Evolutionary conservation across 2,797 vertebrate genomes (phyloP), one percentile per base, ranked within the genome.

Genomic region (Rhabdophis nuchalis): DNA sequence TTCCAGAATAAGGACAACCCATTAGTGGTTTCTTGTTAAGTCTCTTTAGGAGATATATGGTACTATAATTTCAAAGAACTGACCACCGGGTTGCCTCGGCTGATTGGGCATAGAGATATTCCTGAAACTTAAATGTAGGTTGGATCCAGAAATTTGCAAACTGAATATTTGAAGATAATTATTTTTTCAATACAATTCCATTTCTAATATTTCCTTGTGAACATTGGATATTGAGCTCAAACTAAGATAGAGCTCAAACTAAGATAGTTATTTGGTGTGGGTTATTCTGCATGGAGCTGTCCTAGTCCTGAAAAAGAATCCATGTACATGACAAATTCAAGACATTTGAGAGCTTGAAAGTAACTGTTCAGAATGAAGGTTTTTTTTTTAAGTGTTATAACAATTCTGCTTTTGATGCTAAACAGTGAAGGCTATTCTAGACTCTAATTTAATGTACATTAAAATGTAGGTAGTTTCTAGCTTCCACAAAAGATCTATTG

Each of bases 11-110:
- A 88, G 27, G 7, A 13, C 93, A 94, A n/a, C 46, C 90, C 93
- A 94, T 46, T 89, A 86, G 64, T 89, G 85, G 64, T 93, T 92
- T 86, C 90, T 94, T 92, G 53, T 36, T 96, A 93, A 90, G 87
- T 27, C 25, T 50, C 88, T 85, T 86, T 93, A 92, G 87, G 68
- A 92, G 90, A 27, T 41, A 53, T 88, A 92, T 86, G 77, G 64
- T 94, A 58, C 89, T 61, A 16, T 85, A 0, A 0, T 86, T 85
- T 88, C 41, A 12, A 8, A 90, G 85, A 60, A 89, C n/a, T 90
- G 50, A 14, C 13, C 87, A 18, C 86, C 53, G 1, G 92, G 64
- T 7, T 91, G 89, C 41, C 52, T 89, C 57, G 91, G 10, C 41
- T 82, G 72, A 86, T 72, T 46, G 25, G 25, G 36, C 25, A 3